Evolutionary conservation across 2,888 invertebrate species (phyloP).

Genomic region (Allygus modestus): DNA sequence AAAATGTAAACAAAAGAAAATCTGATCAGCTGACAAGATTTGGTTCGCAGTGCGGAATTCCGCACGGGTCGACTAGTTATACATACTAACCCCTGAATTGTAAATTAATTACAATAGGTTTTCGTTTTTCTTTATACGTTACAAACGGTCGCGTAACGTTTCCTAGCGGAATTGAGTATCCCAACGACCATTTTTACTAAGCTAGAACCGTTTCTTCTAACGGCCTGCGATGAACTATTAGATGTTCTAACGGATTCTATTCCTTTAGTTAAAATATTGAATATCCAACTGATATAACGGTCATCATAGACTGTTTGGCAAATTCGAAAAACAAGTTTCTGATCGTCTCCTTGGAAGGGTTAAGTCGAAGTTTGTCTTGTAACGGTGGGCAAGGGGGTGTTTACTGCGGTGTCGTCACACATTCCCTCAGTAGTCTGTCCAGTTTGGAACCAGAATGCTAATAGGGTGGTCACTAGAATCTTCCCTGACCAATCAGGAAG

Average conservation of each 20-base stretch:
- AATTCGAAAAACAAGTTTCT: slow-evolving; percentile 29
- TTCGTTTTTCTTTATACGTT: no score
- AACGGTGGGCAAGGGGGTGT: slow-evolving; percentile 20
- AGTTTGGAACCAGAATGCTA: background rate
- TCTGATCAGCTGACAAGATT: no score
- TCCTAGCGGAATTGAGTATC: background rate
- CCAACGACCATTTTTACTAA: background rate
- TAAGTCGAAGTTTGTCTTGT: background rate
- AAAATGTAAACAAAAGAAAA: no score
- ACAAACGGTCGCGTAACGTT: background rate
- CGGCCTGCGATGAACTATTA: slow-evolving; percentile 9
- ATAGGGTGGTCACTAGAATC: slow-evolving; percentile 4
- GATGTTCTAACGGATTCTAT: slow-evolving; percentile 23
- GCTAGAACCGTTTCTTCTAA: slow-evolving; percentile 13
- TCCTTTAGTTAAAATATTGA: background rate
- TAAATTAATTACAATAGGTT: no score
- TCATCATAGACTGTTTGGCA: background rate
- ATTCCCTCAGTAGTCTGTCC: slow-evolving; percentile 26
- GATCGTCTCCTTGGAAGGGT: slow-evolving; percentile 14
- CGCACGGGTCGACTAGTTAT: no score
- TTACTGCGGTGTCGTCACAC: background rate
- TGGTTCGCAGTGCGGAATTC: no score
- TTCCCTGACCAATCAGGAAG: background rate
- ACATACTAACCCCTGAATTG: no score
- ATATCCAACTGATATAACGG: slow-evolving; percentile 22